Base-by-base conservation (phyloP, 2,888 invertebrate genomes). In the Agrochola circellaris region DNA sequence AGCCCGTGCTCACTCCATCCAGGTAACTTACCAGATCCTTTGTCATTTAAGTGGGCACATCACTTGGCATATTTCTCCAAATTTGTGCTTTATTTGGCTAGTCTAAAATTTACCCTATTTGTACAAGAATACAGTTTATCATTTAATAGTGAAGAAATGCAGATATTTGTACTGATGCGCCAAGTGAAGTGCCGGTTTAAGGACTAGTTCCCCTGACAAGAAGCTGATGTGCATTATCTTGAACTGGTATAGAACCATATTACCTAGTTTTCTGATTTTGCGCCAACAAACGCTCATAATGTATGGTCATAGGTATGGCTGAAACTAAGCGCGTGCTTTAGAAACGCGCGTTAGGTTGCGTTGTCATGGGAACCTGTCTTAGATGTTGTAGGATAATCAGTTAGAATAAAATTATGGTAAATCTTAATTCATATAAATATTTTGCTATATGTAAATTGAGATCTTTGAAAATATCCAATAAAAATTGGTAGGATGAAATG, bases 1-100 rank as follows among this genome's bases (percentile, higher is more conserved):
- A 93, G 99, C 99, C 51, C 97, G 99, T 85, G 99, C 99, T 69
- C 99, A 99, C 94, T 98, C 99, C 30, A 99, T 99, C 90, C 98
- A 98, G 96, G 98, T 98, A 90, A 73, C 11, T 72, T 65, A n/a
- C 42, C 11, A 0, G 17, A 64, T 58, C 20, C 2, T 0, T n/a
- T n/a, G n/a, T 34, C 13, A n/a, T 23, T 34, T 56, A 34, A 9
- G 34, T 1, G 0, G 15, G 23, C 30, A 51, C 30, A 23, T 51
- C 23, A 67, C 45, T 67, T 66, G 13, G 13, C 26, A 66, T 66
- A 23, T 48, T 65, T 65, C 7, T 6, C 20, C 7, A 13, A 45
- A 17, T 13, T 17, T 64, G 2, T 42, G 42, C 2, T 17, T 65
- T 11, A 20, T n/a, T 20, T 20, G 0, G 6, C 11, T 26, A 20